phyloP scores from a whole-genome alignment of 2,797 vertebrate species.

The Discoglossus pictus region DNA sequence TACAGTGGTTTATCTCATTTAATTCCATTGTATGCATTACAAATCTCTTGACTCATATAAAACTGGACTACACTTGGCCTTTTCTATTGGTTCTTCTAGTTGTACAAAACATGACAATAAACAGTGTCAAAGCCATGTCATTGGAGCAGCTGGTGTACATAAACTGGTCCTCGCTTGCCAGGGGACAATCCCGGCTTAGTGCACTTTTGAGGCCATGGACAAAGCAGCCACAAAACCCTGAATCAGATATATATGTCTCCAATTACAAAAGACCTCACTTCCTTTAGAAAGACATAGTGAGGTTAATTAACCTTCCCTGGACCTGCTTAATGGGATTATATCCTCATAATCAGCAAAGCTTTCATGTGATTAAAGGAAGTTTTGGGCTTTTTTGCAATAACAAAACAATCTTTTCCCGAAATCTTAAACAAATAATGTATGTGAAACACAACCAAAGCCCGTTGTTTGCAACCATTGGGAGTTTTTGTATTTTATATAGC shows the following conservation, averaged over 20 bases:
- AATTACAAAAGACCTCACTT: conserved; percentile 4
- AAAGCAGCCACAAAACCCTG: conserved; percentile 13
- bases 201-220: conserved; percentile 20
- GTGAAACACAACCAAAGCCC: no score
- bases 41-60: conserved; percentile 45
- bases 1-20: background rate
- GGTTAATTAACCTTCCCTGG: background rate
- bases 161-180: conserved; percentile 48
- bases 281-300: background rate
- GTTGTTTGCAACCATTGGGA: no score
- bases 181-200: conserved; percentile 54
- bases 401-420: no score
- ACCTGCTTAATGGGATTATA: background rate
- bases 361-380: no score
- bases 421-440: no score
- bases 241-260: conserved; percentile 7
- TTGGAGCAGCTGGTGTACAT: conserved; percentile 29
- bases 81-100: conserved; percentile 53
- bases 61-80: conserved; percentile 30
- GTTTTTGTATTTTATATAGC: no score
- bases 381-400: no score
- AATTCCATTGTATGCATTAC: background rate
- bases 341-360: no score
- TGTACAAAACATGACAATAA: conserved; percentile 33
- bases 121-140: conserved; percentile 5